Conservation (phyloP, 2,113 vertebrate genomes). For the Globicephala melas region DNA sequence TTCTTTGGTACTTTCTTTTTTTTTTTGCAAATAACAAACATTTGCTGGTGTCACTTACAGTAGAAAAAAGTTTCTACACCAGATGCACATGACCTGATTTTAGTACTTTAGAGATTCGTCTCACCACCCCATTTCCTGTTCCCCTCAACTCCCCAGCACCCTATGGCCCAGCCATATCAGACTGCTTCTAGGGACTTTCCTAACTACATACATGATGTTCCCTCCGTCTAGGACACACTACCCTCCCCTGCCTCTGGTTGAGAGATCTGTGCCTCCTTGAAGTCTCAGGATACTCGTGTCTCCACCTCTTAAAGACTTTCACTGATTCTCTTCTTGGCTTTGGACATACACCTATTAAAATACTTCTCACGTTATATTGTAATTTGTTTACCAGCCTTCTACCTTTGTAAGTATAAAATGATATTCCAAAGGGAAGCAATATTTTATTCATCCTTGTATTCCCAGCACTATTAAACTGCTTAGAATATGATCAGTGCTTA, state of each 20-base stretch:
- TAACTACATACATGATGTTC: not conserved
- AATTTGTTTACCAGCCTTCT: not conserved
- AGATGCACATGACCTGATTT: not conserved
- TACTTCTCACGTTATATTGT: not conserved
- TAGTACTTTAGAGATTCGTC: not conserved
- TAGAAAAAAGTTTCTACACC: not conserved
- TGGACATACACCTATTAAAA: not conserved
- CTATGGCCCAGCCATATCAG: not conserved
- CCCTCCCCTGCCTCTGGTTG: not conserved
- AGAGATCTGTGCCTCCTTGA: not conserved
- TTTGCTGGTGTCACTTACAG: not conserved
- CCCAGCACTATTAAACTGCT: not conserved
- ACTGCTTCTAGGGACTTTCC: not conserved
- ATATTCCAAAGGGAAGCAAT: not conserved
- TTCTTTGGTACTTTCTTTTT: not conserved
- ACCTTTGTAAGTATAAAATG: not conserved
- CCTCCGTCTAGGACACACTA: not conserved
- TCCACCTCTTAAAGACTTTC: not conserved
- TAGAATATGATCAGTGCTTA: not conserved
- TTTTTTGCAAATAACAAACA: not conserved
- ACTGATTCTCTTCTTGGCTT: not conserved
- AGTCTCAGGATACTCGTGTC: not conserved
- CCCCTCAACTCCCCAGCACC: not conserved
- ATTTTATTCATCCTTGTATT: not conserved
- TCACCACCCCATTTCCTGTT: accelerated